phyloP scores from a whole-genome alignment of 2,113 vertebrate species.

The Entomyzon cyanotis region DNA sequence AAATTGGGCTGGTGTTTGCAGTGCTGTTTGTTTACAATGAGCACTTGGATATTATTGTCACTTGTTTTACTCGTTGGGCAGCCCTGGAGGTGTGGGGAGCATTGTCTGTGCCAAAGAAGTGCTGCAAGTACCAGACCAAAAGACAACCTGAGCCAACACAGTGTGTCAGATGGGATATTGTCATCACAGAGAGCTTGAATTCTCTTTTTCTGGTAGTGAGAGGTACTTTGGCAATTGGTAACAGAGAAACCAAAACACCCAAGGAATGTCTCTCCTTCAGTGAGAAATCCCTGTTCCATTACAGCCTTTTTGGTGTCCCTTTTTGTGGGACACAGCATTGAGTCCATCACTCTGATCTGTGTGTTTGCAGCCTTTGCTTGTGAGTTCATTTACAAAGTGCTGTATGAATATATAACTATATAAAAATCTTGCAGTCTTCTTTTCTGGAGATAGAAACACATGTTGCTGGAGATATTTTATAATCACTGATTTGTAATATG shows the following conservation, averaged over 20 bases:
- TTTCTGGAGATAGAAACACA: not conserved
- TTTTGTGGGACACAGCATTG: not conserved
- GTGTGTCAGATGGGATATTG: not conserved
- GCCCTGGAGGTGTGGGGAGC: conserved; percentile 34
- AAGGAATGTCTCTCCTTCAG: not conserved
- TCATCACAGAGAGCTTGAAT: not conserved
- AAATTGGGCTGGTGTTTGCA: not conserved
- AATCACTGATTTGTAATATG: not conserved
- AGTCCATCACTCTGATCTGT: not conserved
- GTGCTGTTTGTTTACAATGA: conserved; percentile 23
- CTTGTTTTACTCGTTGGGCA: conserved; percentile 24
- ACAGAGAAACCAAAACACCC: not conserved
- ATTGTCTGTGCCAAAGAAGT: not conserved
- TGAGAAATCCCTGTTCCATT: not conserved
- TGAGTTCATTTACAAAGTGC: not conserved
- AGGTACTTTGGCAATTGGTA: not conserved
- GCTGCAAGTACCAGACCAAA: not conserved
- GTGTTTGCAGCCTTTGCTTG: not conserved
- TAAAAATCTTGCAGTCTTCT: not conserved
- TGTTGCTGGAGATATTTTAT: not conserved
- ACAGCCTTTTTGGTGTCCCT: not conserved
- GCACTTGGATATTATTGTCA: not conserved
- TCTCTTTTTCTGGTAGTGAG: not conserved
- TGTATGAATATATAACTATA: not conserved
- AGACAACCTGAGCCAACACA: not conserved